These are phyloP conservation scores for Archegozetes longisetosus DNA, from an alignment of 1,140 invertebrate genomes.

Conservation along the genomic window DNA sequence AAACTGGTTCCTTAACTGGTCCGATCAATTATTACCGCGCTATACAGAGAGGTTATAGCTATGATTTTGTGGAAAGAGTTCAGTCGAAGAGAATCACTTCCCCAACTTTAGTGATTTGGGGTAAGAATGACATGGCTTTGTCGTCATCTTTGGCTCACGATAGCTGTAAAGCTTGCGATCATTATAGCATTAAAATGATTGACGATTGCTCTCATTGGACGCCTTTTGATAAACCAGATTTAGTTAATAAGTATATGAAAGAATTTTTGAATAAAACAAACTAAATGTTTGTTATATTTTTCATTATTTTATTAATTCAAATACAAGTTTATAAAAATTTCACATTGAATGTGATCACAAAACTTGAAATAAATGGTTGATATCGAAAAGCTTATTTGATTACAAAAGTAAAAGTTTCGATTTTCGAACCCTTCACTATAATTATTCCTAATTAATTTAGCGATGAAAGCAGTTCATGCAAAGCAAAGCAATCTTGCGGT, in stretches of 20 bases:
- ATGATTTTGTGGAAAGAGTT: background rate
- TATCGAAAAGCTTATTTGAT: too few relatives aligned
- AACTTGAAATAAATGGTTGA: too few relatives aligned
- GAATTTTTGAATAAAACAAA: constrained; percentile 37
- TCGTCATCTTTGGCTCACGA: constrained; percentile 41
- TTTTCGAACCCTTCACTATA: too few relatives aligned
- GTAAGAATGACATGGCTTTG: constrained; percentile 46
- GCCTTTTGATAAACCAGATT: constrained; percentile 49
- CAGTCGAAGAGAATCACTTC: constrained; percentile 29
- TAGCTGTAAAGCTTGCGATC: constrained; percentile 45
- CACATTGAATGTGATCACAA: too few relatives aligned
- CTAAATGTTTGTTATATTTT: too few relatives aligned
- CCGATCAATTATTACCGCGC: constrained; percentile 61
- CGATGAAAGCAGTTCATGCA: too few relatives aligned
- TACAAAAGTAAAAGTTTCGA: too few relatives aligned
- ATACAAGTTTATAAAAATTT: too few relatives aligned
- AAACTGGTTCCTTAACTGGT: constrained; percentile 50
- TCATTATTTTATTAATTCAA: too few relatives aligned
- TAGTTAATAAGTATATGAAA: constrained; percentile 46
- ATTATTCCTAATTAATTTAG: too few relatives aligned
- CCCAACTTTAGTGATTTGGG: constrained; percentile 43
- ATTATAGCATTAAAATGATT: constrained; percentile 46
- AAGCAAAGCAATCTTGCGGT: too few relatives aligned
- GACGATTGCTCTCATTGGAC: constrained; percentile 48
- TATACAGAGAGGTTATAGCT: constrained; percentile 8